These are phyloP conservation scores for Arothron firmamentum DNA, from an alignment of 2,113 vertebrate species.

Conservation along the genomic window DNA sequence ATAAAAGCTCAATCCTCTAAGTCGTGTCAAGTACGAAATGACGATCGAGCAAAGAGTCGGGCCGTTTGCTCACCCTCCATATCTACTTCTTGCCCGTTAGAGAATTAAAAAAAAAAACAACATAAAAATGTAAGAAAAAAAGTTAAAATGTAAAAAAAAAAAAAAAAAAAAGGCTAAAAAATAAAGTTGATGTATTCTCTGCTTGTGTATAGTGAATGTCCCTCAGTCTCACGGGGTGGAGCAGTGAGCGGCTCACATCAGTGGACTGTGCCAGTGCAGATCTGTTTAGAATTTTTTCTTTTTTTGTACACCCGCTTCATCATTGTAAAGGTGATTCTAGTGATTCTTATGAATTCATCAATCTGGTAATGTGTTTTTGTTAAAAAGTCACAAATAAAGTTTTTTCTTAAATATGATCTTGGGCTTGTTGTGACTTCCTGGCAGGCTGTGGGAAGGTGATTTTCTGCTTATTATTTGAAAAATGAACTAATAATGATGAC, in stretches of 20 bases:
- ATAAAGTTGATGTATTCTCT: slow-evolving; percentile 72
- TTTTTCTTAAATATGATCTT: slow-evolving; percentile 75
- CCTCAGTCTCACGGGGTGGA: slow-evolving; percentile 61
- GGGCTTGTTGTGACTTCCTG: slow-evolving; percentile 16
- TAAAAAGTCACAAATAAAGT: slow-evolving; percentile 82
- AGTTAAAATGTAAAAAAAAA: slow-evolving; percentile 49
- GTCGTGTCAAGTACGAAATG: slow-evolving; percentile 68
- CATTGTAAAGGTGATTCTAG: slow-evolving; percentile 76
- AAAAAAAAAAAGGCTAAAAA: slow-evolving; percentile 42
- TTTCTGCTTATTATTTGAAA: background rate
- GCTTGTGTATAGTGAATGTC: slow-evolving; percentile 81
- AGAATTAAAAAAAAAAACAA: slow-evolving; percentile 37
- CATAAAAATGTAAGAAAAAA: slow-evolving; percentile 34
- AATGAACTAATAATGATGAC: too few species aligned
- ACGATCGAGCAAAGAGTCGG: slow-evolving; percentile 63
- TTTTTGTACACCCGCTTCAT: slow-evolving; percentile 80
- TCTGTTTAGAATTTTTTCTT: slow-evolving; percentile 65
- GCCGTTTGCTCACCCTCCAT: slow-evolving; percentile 62
- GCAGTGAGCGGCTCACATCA: slow-evolving; percentile 53
- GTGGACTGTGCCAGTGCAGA: slow-evolving; percentile 71
- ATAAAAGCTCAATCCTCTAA: slow-evolving; percentile 48
- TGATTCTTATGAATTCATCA: slow-evolving; percentile 75
- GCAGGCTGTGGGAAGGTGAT: background rate
- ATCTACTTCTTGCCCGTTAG: slow-evolving; percentile 46
- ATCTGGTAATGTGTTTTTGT: slow-evolving; percentile 80